phyloP scores from a whole-genome alignment of 2,888 invertebrate genomes.

The Mesoligia furuncula region DNA sequence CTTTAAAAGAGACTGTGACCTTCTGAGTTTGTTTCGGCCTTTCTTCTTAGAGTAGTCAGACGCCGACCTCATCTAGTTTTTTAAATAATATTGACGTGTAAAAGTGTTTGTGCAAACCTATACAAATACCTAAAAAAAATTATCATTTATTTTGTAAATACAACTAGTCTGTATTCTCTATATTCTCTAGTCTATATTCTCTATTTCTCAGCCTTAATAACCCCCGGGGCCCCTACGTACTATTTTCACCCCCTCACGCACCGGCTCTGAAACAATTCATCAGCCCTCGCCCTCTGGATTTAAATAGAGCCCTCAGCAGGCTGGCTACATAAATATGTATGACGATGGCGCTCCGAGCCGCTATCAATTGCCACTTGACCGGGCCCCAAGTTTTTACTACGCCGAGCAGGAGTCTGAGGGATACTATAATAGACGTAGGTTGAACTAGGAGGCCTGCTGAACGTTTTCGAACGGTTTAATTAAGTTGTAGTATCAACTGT shows the following conservation, averaged over 20 bases:
- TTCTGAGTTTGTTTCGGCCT: too few relatives aligned
- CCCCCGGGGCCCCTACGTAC: background rate
- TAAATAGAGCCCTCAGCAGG: constrained; percentile 54
- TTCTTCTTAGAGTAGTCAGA: background rate
- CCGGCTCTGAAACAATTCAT: constrained; percentile 48
- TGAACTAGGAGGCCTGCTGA: background rate
- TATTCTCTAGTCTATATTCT: background rate
- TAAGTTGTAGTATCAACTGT: background rate
- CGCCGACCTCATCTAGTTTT: background rate
- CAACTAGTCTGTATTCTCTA: background rate
- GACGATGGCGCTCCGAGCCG: constrained; percentile 22
- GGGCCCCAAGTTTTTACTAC: constrained; percentile 33
- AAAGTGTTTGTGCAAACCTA: background rate
- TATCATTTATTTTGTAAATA: background rate
- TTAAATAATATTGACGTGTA: background rate
- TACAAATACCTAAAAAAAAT: background rate
- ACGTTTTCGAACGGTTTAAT: background rate
- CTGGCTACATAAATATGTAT: constrained; percentile 59
- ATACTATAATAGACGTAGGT: background rate
- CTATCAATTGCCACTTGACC: constrained; percentile 59
- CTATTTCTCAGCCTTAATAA: background rate
- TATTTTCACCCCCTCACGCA: constrained; percentile 26
- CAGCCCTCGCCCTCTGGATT: constrained; percentile 42
- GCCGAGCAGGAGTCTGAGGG: background rate
- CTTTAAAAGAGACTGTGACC: background rate